Evolutionary conservation across 1,140 invertebrate genomes (phyloP).

Genomic region (Drosophila melanica): DNA sequence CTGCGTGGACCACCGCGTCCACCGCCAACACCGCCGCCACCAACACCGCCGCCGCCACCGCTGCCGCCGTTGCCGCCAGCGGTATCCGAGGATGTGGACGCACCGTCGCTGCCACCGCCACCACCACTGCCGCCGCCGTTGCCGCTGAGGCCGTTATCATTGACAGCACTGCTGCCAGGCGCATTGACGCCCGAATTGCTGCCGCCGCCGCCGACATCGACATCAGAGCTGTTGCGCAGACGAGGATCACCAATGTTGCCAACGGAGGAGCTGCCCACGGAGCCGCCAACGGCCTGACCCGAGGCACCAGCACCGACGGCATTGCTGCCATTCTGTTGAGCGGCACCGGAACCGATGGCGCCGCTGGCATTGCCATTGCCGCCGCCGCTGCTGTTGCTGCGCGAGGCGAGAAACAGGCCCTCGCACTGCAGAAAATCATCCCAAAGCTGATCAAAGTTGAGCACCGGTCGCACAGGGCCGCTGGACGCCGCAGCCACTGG

Average conservation of each 20-base stretch:
- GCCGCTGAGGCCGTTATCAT: slow-evolving; percentile 56
- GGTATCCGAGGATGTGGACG: slow-evolving; percentile 57
- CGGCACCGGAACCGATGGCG: not conserved
- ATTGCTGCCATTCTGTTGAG: slow-evolving; percentile 37
- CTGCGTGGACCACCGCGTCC: not conserved
- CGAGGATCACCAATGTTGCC: slow-evolving; percentile 47
- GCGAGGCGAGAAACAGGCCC: slow-evolving; percentile 63
- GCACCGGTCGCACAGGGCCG: slow-evolving; percentile 52
- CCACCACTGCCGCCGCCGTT: slow-evolving; percentile 83
- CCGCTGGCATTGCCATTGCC: not conserved
- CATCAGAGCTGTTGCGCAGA: slow-evolving; percentile 41
- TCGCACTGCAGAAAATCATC: slow-evolving; percentile 78
- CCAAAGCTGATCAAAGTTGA: slow-evolving; percentile 78
- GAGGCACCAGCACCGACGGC: not conserved
- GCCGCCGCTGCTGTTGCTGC: slow-evolving; percentile 33
- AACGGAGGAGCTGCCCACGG: not conserved
- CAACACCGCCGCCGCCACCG: slow-evolving; percentile 48
- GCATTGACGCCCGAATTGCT: not conserved
- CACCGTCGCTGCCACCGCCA: slow-evolving; percentile 61
- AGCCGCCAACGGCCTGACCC: not conserved
- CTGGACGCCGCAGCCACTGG: slow-evolving; percentile 27
- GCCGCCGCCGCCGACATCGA: slow-evolving; percentile 18
- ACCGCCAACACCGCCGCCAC: not conserved
- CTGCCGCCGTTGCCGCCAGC: slow-evolving; percentile 51
- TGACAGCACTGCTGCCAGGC: slow-evolving; percentile 6